Evolutionary conservation across 1,140 invertebrate species (phyloP).

Genomic region (Limonius californicus): DNA sequence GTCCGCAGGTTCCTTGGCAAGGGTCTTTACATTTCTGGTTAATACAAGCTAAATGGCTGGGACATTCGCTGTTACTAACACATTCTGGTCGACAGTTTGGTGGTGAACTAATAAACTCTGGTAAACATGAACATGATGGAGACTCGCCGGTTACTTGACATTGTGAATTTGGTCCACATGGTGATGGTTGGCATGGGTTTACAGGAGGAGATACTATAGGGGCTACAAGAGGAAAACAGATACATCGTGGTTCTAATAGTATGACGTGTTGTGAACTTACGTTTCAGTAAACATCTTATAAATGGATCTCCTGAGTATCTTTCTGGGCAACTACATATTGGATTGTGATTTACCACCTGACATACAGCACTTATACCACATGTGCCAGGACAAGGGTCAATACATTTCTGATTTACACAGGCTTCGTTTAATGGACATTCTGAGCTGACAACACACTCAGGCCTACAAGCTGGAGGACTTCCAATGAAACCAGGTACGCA

Average conservation of each 20-base stretch:
- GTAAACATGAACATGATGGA: slow-evolving; percentile 62
- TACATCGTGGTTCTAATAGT: too few relatives aligned
- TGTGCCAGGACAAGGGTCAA: slow-evolving; percentile 58
- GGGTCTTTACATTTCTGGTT: slow-evolving; percentile 63
- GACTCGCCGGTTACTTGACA: slow-evolving; percentile 53
- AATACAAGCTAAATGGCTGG: slow-evolving; percentile 58
- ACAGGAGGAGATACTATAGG: too few relatives aligned
- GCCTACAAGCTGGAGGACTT: slow-evolving; percentile 51
- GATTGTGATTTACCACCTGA: slow-evolving; percentile 58
- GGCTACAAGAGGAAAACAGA: too few relatives aligned
- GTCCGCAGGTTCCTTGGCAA: slow-evolving; percentile 62
- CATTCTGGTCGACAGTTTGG: slow-evolving; percentile 73
- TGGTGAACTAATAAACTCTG: slow-evolving; percentile 69
- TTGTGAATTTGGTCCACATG: slow-evolving; percentile 63
- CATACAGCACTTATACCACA: slow-evolving; percentile 62
- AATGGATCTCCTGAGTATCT: slow-evolving; percentile 55
- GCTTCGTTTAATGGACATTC: slow-evolving; percentile 60
- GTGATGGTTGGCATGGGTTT: slow-evolving; percentile 58
- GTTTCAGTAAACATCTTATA: slow-evolving; percentile 57
- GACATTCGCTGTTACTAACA: slow-evolving; percentile 63
- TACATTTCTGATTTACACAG: slow-evolving; percentile 61
- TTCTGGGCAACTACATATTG: slow-evolving; percentile 47
- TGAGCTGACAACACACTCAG: slow-evolving; percentile 59
- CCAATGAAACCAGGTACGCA: slow-evolving; percentile 51
- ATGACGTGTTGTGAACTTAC: slow-evolving; percentile 5